These are phyloP conservation scores for Hylia prasina DNA, from an alignment of 2,113 vertebrate genomes.

Conservation along the genomic window DNA sequence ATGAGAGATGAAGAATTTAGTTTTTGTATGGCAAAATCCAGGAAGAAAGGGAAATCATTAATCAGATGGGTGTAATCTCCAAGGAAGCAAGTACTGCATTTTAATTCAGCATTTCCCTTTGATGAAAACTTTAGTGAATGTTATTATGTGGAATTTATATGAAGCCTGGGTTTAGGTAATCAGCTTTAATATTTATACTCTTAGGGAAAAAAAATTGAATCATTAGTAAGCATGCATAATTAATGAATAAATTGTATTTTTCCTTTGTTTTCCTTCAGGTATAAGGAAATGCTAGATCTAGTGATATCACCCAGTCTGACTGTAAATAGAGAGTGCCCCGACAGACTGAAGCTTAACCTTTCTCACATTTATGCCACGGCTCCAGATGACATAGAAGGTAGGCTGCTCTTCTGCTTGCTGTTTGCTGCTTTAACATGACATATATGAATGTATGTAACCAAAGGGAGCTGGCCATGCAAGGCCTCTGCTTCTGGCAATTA, in stretches of 20 bases:
- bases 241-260: slow-evolving; percentile 73
- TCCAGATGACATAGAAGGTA: slow-evolving; percentile 80
- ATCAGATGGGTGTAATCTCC: slow-evolving; percentile 61
- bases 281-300: slow-evolving; percentile 85
- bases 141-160: slow-evolving; percentile 74
- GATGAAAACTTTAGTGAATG: slow-evolving; percentile 73
- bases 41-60: slow-evolving; percentile 26
- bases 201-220: slow-evolving; percentile 62
- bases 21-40: slow-evolving; percentile 44
- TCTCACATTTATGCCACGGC: slow-evolving; percentile 53
- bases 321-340: slow-evolving; percentile 70
- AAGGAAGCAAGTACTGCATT: slow-evolving; percentile 63
- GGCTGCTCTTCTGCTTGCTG: slow-evolving; percentile 25
- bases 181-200: slow-evolving; percentile 77
- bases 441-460: not conserved
- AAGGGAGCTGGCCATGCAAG: not conserved
- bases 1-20: not conserved
- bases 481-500: not conserved
- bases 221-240: slow-evolving; percentile 72
- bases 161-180: slow-evolving; percentile 71
- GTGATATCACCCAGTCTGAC: slow-evolving; percentile 80
- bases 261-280: slow-evolving; percentile 77
- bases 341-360: slow-evolving; percentile 65
- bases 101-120: slow-evolving; percentile 68
- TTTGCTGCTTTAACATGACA: not conserved